Conservation (phyloP, 1,140 invertebrate species). For the Apis florea region DNA sequence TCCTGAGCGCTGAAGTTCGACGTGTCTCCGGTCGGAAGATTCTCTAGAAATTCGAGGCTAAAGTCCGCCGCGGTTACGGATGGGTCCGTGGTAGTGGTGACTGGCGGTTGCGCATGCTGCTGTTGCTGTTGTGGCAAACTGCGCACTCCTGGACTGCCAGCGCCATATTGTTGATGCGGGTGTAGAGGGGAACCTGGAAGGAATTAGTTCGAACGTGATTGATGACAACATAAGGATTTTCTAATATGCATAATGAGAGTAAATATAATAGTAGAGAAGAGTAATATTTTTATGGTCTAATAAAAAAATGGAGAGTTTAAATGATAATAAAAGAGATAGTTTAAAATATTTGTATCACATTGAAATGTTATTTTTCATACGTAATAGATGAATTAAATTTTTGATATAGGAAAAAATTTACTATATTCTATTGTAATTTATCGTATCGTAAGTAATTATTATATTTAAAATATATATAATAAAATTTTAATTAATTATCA, state of each 20-base stretch:
- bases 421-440: too few relatives aligned
- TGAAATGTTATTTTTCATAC: too few relatives aligned
- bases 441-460: too few relatives aligned
- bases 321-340: too few relatives aligned
- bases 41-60: slow-evolving; percentile 90
- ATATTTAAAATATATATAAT: too few relatives aligned
- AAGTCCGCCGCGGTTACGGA: slow-evolving; percentile 83
- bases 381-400: too few relatives aligned
- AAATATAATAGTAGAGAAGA: neutral
- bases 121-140: slow-evolving; percentile 73
- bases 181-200: slow-evolving; percentile 75
- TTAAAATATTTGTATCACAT: too few relatives aligned
- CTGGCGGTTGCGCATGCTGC: slow-evolving; percentile 73
- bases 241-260: neutral
- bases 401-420: too few relatives aligned
- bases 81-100: slow-evolving; percentile 74
- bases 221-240: neutral
- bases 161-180: slow-evolving; percentile 77
- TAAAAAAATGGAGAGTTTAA: neutral
- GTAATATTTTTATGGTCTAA: neutral
- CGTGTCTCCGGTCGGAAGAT: slow-evolving; percentile 85
- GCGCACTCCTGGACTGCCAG: slow-evolving; percentile 74
- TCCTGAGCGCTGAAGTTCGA: slow-evolving; percentile 88
- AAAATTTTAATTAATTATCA: too few relatives aligned
- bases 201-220: neutral